Evolutionary conservation across 2,113 vertebrate genomes (phyloP).

Genomic region (Taxidea taxus): DNA sequence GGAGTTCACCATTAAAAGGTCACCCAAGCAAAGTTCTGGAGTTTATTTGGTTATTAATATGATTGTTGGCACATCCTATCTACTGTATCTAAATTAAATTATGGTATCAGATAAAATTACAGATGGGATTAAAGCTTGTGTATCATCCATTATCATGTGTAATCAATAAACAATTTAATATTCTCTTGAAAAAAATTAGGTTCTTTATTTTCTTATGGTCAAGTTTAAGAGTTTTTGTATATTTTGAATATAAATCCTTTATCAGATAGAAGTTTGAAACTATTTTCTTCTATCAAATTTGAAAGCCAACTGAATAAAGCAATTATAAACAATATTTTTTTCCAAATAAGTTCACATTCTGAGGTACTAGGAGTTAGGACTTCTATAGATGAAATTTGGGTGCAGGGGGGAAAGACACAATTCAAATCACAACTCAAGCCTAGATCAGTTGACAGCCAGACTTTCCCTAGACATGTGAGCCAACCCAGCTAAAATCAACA

Average conservation of each 20-base stretch:
- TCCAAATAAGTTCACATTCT: not conserved
- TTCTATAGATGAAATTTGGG: not conserved
- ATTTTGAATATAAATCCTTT: not conserved
- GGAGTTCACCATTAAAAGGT: too few relatives aligned
- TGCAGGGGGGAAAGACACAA: rapidly evolving
- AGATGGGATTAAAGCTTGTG: too few relatives aligned
- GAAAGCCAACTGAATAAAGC: not conserved
- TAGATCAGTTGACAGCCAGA: not conserved
- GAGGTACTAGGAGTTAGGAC: not conserved
- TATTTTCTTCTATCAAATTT: not conserved
- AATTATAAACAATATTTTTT: not conserved
- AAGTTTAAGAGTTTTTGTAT: not conserved
- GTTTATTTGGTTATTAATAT: too few relatives aligned
- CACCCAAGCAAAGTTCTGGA: too few relatives aligned
- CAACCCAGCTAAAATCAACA: not conserved
- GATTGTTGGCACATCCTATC: too few relatives aligned
- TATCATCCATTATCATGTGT: too few relatives aligned
- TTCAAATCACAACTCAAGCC: not conserved
- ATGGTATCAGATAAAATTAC: too few relatives aligned
- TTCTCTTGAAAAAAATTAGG: not conserved
- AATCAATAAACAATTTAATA: too few relatives aligned
- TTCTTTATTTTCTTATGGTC: not conserved
- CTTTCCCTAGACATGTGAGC: not conserved
- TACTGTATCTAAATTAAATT: too few relatives aligned
- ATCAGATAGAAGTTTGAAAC: not conserved